Evolutionary conservation across 2,797 vertebrate genomes (phyloP).

Genomic region (Hapalemur alaotrensis): DNA sequence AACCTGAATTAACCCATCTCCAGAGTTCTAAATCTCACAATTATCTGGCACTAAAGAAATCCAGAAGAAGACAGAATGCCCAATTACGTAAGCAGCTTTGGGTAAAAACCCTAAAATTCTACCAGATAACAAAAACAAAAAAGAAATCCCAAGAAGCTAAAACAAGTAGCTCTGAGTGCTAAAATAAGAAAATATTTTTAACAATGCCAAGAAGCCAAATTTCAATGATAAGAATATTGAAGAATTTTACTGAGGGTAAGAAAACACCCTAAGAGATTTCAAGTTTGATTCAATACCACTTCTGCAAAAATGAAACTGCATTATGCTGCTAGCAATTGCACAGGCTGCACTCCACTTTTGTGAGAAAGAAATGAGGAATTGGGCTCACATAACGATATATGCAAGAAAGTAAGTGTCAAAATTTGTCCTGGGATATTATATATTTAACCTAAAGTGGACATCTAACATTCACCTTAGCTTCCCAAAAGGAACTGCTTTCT

Average conservation of each 20-base stretch:
- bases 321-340: neutral
- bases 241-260: neutral
- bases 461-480: neutral
- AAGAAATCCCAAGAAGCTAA: neutral
- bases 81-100: neutral
- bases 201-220: neutral
- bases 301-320: neutral
- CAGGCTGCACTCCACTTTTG: neutral
- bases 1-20: neutral
- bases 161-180: neutral
- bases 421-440: neutral
- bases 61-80: neutral
- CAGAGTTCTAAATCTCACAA: conserved; percentile 17
- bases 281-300: neutral
- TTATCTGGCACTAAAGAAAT: conserved; percentile 25
- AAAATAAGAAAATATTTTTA: neutral
- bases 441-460: neutral
- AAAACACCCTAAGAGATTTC: neutral
- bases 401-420: neutral
- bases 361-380: neutral
- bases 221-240: conserved; percentile 13
- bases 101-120: conserved; percentile 16
- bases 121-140: neutral
- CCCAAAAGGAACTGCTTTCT: neutral
- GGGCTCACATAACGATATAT: neutral